Conservation (phyloP, 2,888 invertebrate genomes). For the Dastarcus helophoroides region DNA sequence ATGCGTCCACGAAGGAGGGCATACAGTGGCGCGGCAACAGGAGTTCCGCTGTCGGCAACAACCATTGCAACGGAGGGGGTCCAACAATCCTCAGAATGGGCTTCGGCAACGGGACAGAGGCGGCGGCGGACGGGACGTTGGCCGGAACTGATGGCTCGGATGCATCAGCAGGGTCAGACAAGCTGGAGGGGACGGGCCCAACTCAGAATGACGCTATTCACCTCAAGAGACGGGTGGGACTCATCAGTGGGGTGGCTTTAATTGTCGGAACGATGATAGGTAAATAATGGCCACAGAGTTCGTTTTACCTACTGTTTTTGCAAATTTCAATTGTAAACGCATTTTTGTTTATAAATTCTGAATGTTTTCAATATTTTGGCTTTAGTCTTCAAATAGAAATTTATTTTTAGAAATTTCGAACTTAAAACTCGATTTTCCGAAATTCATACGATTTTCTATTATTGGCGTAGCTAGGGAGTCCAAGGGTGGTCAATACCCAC, state of each 20-base stretch:
- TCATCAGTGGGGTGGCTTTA: conserved; percentile 97
- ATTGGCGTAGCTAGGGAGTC: no score
- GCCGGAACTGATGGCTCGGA: conserved; percentile 35
- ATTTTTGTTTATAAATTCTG: no score
- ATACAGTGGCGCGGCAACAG: conserved; percentile 35
- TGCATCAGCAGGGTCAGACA: conserved; percentile 49
- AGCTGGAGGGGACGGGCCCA: conserved; percentile 79
- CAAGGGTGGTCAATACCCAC: no score
- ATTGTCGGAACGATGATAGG: conserved; percentile 98
- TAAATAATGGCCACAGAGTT: no score
- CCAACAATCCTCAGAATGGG: conserved; percentile 24
- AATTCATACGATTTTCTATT: no score
- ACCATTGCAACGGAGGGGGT: conserved; percentile 33
- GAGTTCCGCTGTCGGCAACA: conserved; percentile 11
- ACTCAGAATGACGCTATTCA: conserved; percentile 93
- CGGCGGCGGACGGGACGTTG: conserved; percentile 42
- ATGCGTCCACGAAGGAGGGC: conserved; percentile 36
- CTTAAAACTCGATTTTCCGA: no score
- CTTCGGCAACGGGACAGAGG: conserved; percentile 28
- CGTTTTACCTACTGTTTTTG: no score
- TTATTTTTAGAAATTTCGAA: no score
- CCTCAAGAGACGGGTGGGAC: conserved; percentile 99
- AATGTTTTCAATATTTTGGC: no score
- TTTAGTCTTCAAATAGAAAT: no score
- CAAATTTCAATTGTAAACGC: no score